Evolutionary conservation across 1,140 invertebrate genomes (phyloP).

Genomic region (Eciton burchellii): DNA sequence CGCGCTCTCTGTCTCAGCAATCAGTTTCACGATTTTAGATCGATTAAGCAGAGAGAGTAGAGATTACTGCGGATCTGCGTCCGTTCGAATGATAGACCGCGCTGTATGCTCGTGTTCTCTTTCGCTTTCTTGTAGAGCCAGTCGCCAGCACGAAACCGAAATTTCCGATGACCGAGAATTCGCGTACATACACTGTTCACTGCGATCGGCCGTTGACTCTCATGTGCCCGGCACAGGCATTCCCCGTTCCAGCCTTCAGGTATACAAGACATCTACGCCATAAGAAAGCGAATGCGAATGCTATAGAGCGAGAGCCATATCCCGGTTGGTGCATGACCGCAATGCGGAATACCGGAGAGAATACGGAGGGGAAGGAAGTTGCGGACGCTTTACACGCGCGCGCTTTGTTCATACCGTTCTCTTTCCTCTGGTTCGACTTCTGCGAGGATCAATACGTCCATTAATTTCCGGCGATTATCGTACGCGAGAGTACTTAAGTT

Average conservation of each 20-base stretch:
- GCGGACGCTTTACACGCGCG: conserved; percentile 12
- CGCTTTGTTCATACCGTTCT: background rate
- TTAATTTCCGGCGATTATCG: conserved; percentile 20
- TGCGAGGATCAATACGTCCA: background rate
- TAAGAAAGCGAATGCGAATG: conserved; percentile 45
- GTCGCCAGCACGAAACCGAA: conserved; percentile 91
- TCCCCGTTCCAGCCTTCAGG: conserved; percentile 86
- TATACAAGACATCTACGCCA: conserved; percentile 48
- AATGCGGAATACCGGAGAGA: conserved; percentile 44
- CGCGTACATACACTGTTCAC: conserved; percentile 85
- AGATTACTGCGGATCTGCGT: background rate
- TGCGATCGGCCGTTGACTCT: conserved; percentile 86
- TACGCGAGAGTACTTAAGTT: too few relatives aligned
- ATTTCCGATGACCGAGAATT: conserved; percentile 89
- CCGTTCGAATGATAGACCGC: background rate
- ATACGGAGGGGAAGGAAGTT: conserved; percentile 37
- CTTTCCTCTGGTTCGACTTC: conserved; percentile 17
- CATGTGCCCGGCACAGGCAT: conserved; percentile 89
- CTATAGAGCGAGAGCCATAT: conserved; percentile 21
- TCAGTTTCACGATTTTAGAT: background rate
- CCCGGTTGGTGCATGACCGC: conserved; percentile 23
- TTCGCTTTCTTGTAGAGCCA: conserved; percentile 87
- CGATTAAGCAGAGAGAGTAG: background rate
- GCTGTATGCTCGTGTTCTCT: conserved; percentile 48
- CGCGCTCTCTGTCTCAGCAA: conserved; percentile 62